phyloP scores from a whole-genome alignment of 2,888 invertebrate species.

The Dryadula phaetusa region DNA sequence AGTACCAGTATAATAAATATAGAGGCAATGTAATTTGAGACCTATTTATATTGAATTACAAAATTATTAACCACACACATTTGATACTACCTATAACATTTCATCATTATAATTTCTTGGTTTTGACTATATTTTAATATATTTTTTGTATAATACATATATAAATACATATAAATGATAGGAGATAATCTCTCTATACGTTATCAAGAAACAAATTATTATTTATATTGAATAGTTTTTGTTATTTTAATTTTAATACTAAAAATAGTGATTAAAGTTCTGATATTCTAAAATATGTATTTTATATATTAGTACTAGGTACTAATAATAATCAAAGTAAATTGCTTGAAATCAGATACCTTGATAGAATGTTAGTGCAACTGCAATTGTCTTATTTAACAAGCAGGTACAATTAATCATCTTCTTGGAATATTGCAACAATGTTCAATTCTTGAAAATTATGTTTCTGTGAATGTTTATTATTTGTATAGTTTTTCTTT shows the following conservation, averaged over 20 bases:
- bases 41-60: too few relatives aligned
- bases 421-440: slow-evolving; percentile 18
- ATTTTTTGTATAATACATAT: too few relatives aligned
- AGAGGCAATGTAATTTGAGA: not conserved
- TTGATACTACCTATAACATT: not conserved
- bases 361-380: slow-evolving; percentile 1
- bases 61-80: not conserved
- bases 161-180: too few relatives aligned
- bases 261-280: too few relatives aligned
- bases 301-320: too few relatives aligned
- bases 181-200: too few relatives aligned
- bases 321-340: not conserved
- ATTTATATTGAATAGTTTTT: too few relatives aligned
- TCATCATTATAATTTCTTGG: not conserved
- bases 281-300: too few relatives aligned
- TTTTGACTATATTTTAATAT: not conserved
- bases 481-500: slow-evolving; percentile 8
- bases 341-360: not conserved
- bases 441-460: slow-evolving; percentile 13
- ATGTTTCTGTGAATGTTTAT: slow-evolving; percentile 25
- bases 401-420: slow-evolving; percentile 13
- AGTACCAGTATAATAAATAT: too few relatives aligned
- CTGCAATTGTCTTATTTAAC: slow-evolving; percentile 17
- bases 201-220: too few relatives aligned
- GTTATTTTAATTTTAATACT: too few relatives aligned